These are phyloP conservation scores for Aptenodytes forsteri DNA, from an alignment of 2,113 vertebrate genomes.

Conservation along the genomic window DNA sequence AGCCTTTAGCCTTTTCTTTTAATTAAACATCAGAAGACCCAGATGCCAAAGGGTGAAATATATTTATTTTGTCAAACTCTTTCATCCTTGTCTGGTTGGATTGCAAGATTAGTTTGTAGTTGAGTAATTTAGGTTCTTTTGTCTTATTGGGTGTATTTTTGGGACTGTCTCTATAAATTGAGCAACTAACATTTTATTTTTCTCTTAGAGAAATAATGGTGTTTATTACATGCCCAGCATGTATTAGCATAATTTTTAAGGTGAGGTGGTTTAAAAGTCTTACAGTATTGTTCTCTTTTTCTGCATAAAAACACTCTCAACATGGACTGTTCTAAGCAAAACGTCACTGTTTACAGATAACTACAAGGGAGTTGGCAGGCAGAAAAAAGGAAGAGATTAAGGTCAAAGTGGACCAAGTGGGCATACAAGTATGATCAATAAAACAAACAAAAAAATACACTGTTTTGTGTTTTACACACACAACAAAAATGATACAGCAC, in stretches of 20 bases:
- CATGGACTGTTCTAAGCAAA: background rate
- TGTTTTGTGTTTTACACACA: background rate
- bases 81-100: slow-evolving; percentile 7
- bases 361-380: background rate
- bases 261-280: background rate
- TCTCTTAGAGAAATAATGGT: background rate
- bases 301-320: background rate
- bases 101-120: background rate
- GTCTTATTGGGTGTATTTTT: background rate
- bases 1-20: slow-evolving; percentile 63
- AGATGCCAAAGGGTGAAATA: slow-evolving; percentile 33
- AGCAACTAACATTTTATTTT: background rate
- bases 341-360: background rate
- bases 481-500: background rate
- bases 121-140: slow-evolving; percentile 8
- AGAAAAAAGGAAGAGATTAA: background rate
- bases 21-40: slow-evolving; percentile 66
- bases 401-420: background rate
- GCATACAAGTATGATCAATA: background rate
- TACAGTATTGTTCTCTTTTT: background rate
- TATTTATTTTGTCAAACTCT: slow-evolving; percentile 42
- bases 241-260: background rate
- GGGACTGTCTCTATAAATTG: background rate
- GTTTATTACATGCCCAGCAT: background rate
- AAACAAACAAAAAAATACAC: background rate